A percentile compares a stretch with the other conserved stretches of the same genome.
These are phyloP conservation scores for Mactra quadrangularis DNA, from an alignment of 1,140 invertebrate genomes.

Conservation along the genomic window DNA sequence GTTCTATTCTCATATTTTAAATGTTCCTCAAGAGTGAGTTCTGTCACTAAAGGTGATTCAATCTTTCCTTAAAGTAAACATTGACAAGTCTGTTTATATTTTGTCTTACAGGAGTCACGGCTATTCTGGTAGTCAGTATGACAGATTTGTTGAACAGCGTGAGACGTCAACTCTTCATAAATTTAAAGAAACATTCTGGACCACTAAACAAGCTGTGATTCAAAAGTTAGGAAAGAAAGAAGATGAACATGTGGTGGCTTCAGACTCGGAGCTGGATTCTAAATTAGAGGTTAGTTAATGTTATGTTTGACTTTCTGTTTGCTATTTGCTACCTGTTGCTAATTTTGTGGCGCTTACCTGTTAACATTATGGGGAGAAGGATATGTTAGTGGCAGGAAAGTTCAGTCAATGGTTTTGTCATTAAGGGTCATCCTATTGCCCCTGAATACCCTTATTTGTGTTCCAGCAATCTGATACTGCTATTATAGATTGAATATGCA, in stretches of 20 bases:
- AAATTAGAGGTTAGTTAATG: conserved; percentile 90
- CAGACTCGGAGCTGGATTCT: conserved; percentile 97
- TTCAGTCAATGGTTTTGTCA: no score
- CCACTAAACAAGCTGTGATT: conserved; percentile 97
- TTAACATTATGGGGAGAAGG: no score
- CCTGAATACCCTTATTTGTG: no score
- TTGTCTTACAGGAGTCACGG: conserved; percentile 69
- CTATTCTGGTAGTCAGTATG: conserved; percentile 80
- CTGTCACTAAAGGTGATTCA: no score
- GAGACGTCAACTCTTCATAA: conserved; percentile 88
- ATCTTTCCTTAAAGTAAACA: neutral
- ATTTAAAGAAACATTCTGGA: conserved; percentile 99
- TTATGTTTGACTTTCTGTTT: neutral
- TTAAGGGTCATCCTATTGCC: no score
- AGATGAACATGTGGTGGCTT: conserved; percentile 97
- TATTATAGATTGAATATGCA: no score
- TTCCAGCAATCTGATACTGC: no score
- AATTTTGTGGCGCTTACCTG: no score
- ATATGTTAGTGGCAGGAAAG: no score
- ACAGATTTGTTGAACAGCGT: conserved; percentile 82
- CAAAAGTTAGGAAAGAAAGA: conserved; percentile 98
- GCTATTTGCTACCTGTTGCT: no score
- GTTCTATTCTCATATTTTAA: neutral
- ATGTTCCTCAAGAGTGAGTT: neutral
- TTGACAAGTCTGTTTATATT: neutral